phyloP scores from a whole-genome alignment of 2,797 vertebrate species.

The Diglossa cyanea region DNA sequence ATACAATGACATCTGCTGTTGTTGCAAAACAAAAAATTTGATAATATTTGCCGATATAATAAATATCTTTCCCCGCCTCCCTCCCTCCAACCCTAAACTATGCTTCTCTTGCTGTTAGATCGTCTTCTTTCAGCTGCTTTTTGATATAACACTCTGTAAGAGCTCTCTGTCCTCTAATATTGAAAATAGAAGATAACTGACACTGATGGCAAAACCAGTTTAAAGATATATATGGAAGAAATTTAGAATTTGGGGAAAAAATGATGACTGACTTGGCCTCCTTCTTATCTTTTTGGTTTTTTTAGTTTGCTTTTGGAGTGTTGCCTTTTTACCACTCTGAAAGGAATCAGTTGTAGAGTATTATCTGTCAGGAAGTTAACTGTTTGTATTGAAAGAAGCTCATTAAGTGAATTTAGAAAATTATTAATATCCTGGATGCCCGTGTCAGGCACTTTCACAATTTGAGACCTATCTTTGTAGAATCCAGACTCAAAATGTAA shows the following conservation, averaged over 20 bases:
- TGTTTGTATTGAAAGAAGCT: constrained; percentile 6
- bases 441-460: not conserved
- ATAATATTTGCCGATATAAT: not conserved
- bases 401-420: not conserved
- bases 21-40: not conserved
- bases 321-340: constrained; percentile 9
- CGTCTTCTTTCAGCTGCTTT: not conserved
- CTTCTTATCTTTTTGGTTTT: not conserved
- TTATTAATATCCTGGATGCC: not conserved
- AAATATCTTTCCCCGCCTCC: not conserved
- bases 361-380: constrained; percentile 28
- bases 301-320: constrained; percentile 5
- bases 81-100: accelerated
- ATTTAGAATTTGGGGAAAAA: not conserved
- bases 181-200: not conserved
- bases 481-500: not conserved
- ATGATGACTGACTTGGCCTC: not conserved
- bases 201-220: not conserved
- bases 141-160: not conserved
- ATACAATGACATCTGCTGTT: not conserved
- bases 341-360: constrained; percentile 34
- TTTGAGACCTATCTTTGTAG: not conserved
- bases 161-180: not conserved
- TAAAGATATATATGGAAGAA: not conserved
- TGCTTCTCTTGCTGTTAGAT: not conserved